phyloP scores from a whole-genome alignment of 1,140 invertebrate species.

The Nasonia giraulti region DNA sequence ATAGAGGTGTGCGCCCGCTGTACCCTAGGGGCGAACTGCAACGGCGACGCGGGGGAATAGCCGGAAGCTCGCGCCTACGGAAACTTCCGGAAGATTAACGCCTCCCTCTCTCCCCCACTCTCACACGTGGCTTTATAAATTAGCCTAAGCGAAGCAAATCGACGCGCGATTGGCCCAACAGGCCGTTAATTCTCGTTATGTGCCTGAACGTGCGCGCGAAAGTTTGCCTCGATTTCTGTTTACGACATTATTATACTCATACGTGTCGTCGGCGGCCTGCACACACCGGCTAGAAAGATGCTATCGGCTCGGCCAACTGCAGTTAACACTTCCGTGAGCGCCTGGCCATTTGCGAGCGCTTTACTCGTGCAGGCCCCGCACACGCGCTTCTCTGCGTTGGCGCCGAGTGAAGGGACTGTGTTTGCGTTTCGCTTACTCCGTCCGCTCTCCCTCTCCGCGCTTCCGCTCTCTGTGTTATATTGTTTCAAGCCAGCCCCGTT shows the following conservation, averaged over 20 bases:
- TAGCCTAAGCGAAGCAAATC: slow-evolving; percentile 14
- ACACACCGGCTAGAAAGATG: neutral
- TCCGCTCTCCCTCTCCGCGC: neutral
- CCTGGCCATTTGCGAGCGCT: neutral
- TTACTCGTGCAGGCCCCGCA: neutral
- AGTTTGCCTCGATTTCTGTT: neutral
- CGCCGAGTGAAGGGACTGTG: neutral
- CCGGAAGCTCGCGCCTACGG: slow-evolving; percentile 46
- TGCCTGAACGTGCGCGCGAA: neutral
- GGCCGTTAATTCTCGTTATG: neutral
- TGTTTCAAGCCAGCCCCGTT: neutral
- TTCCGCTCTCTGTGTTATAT: neutral
- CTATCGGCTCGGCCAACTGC: slow-evolving; percentile 2
- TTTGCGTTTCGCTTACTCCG: neutral
- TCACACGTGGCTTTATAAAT: slow-evolving; percentile 20
- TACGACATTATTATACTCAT: neutral
- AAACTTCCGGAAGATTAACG: slow-evolving; percentile 57
- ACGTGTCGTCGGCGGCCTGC: neutral
- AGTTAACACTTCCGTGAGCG: slow-evolving; percentile 7
- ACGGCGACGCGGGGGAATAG: neutral
- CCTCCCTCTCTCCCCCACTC: neutral
- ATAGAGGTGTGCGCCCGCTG: neutral
- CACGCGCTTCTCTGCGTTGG: too few relatives aligned
- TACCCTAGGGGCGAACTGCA: neutral
- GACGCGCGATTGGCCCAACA: neutral